These are phyloP conservation scores for Sialia sialis DNA, from an alignment of 2,113 vertebrate species.

Conservation along the genomic window DNA sequence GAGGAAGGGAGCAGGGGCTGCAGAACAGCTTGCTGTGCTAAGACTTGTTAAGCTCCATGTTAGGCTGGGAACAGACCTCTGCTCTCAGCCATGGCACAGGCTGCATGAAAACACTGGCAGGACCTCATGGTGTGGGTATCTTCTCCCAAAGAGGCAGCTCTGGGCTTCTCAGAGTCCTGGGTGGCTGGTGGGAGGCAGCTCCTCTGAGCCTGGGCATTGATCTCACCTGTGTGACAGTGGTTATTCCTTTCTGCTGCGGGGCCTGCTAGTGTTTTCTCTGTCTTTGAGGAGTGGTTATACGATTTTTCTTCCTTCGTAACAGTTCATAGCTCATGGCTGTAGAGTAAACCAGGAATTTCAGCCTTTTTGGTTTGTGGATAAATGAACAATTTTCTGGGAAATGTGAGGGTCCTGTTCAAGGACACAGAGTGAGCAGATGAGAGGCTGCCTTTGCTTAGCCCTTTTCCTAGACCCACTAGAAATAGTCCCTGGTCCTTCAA, in stretches of 20 bases:
- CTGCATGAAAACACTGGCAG: neutral
- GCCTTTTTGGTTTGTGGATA: neutral
- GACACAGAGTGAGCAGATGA: neutral
- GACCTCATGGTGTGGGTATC: neutral
- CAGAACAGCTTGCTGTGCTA: neutral
- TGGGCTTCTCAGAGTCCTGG: neutral
- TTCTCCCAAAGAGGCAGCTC: neutral
- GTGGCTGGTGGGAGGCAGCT: neutral
- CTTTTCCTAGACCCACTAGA: neutral
- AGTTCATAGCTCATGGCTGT: neutral
- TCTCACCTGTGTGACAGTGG: fast-evolving
- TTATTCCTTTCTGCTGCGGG: neutral
- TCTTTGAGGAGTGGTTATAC: fast-evolving
- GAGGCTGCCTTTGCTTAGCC: neutral
- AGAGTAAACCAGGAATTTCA: neutral
- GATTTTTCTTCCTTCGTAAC: neutral
- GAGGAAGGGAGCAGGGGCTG: neutral
- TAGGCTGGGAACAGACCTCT: neutral
- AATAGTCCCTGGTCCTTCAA: neutral
- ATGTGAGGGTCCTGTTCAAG: neutral
- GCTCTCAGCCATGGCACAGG: neutral
- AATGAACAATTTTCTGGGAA: neutral
- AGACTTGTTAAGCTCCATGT: neutral
- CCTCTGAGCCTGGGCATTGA: neutral
- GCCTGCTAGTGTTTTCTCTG: neutral